Conservation (phyloP, 2,797 vertebrate genomes). For the Molossus molossus region DNA sequence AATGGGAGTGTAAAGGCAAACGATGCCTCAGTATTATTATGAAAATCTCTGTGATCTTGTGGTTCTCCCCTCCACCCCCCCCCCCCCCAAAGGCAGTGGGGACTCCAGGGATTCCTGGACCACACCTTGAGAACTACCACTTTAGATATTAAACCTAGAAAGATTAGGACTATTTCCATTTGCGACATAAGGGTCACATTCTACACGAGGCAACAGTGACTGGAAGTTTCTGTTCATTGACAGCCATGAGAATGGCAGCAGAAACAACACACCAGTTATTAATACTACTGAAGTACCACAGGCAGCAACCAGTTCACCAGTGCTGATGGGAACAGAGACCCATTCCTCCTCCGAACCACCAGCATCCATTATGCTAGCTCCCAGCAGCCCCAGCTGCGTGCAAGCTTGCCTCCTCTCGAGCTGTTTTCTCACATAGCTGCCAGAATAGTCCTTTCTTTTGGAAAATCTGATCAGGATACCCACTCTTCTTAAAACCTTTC, state of each 20-base stretch:
- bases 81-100: rapidly evolving
- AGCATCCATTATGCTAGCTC: too few relatives aligned
- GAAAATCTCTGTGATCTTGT: background rate
- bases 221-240: background rate
- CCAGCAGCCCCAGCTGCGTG: background rate
- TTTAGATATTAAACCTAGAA: background rate
- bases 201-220: background rate
- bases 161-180: background rate
- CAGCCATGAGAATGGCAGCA: background rate
- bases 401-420: background rate
- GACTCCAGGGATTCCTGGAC: background rate
- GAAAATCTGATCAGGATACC: background rate
- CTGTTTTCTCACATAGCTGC: background rate
- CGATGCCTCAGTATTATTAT: background rate
- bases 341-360: background rate
- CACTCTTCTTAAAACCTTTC: background rate
- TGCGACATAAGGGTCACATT: background rate
- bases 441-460: background rate
- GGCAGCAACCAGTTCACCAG: background rate
- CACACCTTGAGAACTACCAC: background rate
- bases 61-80: rapidly evolving
- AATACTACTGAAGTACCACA: background rate
- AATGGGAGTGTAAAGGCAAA: background rate
- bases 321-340: background rate
- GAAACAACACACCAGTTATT: background rate